A percentile compares a stretch with the other conserved stretches of the same genome.
Conservation (phyloP, 2,113 vertebrate species). For the Alligator sinensis region DNA sequence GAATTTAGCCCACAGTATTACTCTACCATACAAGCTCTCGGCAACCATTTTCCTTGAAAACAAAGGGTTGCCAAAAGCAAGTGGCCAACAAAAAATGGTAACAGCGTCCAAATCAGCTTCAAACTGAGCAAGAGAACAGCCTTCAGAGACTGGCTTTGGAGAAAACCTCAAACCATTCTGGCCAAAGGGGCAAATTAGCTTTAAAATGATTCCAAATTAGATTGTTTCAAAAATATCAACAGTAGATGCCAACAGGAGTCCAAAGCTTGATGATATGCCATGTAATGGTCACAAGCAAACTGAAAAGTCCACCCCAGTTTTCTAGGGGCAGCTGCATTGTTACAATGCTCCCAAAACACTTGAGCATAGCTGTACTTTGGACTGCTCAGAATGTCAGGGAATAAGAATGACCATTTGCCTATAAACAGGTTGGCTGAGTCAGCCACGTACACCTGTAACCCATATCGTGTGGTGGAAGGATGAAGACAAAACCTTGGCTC, state of each 20-base stretch:
- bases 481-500: too few species aligned
- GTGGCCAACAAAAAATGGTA: not conserved
- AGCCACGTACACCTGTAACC: too few species aligned
- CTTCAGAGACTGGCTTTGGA: not conserved
- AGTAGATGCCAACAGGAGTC: not conserved
- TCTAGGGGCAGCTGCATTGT: not conserved
- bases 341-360: not conserved
- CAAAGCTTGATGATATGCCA: not conserved
- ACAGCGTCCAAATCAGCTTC: not conserved
- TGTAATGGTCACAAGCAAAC: accelerated
- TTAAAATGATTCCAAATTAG: accelerated
- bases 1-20: not conserved
- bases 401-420: not conserved
- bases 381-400: not conserved
- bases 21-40: not conserved
- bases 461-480: too few species aligned
- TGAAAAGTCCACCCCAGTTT: accelerated
- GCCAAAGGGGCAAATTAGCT: not conserved
- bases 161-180: not conserved
- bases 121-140: not conserved
- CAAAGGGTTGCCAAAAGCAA: not conserved
- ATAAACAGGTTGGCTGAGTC: too few species aligned
- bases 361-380: accelerated
- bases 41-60: not conserved
- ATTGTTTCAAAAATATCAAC: not conserved